Conservation (phyloP, 2,888 invertebrate genomes). For the Mythimna ferrago region DNA sequence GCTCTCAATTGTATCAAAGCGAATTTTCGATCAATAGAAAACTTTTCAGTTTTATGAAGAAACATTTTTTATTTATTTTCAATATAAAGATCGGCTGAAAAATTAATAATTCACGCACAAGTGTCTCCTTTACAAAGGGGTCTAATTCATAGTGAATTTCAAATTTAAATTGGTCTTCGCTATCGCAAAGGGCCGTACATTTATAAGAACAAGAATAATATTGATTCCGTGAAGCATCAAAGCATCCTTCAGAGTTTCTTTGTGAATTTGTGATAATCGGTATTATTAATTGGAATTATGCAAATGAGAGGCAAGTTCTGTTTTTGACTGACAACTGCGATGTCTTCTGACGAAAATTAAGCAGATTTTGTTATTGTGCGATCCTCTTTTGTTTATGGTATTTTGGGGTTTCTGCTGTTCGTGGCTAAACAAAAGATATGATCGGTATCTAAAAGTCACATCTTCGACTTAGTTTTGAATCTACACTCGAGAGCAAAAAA, state of each 20-base stretch:
- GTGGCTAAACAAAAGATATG: no score
- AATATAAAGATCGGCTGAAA: constrained; percentile 19
- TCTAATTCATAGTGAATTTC: constrained; percentile 65
- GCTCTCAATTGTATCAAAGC: constrained; percentile 17
- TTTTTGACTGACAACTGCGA: constrained; percentile 67
- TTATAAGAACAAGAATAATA: constrained; percentile 77
- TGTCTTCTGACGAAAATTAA: constrained; percentile 48
- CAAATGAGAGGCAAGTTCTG: constrained; percentile 75
- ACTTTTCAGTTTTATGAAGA: background rate
- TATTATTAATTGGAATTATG: constrained; percentile 85
- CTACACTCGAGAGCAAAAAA: no score
- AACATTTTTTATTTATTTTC: constrained; percentile 13
- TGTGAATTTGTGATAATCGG: constrained; percentile 75
- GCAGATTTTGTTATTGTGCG: constrained; percentile 41
- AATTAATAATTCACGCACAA: constrained; percentile 57
- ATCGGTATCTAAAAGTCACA: no score
- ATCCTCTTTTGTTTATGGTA: constrained; percentile 27
- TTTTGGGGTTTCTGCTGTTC: background rate
- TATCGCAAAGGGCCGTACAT: constrained; percentile 61
- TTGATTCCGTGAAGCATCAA: constrained; percentile 69
- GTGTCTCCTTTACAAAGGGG: constrained; percentile 59
- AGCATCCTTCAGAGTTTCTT: constrained; percentile 71
- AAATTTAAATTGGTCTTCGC: constrained; percentile 64
- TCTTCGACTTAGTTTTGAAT: background rate
- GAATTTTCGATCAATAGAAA: background rate